Percentiles rank a stretch among this genome's conserved stretches.
These are phyloP conservation scores for Coelinius sp. DNA, from an alignment of 2,888 invertebrate species.

Conservation along the genomic window DNA sequence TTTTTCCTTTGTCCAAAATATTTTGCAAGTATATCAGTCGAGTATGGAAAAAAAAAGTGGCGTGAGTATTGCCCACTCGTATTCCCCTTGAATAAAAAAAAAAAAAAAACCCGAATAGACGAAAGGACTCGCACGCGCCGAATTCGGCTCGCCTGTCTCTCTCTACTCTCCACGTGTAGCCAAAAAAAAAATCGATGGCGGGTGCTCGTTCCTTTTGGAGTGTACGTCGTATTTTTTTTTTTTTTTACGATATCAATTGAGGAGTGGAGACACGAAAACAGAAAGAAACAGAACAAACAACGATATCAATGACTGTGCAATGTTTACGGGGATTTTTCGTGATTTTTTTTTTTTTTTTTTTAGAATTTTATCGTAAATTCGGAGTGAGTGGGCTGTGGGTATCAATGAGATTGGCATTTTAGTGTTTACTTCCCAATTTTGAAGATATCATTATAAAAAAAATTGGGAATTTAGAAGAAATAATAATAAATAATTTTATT, in stretches of 20 bases:
- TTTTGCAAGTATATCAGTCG: not conserved
- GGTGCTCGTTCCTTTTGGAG: constrained; percentile 1
- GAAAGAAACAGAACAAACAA: not conserved
- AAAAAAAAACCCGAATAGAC: not conserved
- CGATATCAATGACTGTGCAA: not conserved
- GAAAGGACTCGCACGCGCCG: constrained; percentile 23
- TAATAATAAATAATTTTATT: too few species aligned
- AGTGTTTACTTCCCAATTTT: not conserved
- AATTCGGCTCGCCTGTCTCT: not conserved
- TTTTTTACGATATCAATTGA: constrained; percentile 4
- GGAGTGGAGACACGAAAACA: constrained; percentile 10
- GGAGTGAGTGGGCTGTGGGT: not conserved
- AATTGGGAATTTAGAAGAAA: not conserved
- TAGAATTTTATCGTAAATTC: not conserved
- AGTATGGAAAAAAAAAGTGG: not conserved
- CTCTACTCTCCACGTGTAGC: constrained; percentile 20
- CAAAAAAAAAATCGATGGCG: constrained; percentile 18
- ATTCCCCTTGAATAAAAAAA: not conserved
- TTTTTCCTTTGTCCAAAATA: not conserved
- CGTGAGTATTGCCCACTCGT: not conserved
- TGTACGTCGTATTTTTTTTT: not conserved
- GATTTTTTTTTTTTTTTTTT: not conserved
- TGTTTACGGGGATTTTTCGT: not conserved
- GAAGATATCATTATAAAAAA: too few species aligned
- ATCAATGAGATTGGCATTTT: not conserved